Evolutionary conservation across 2,797 vertebrate genomes (phyloP), one percentile per base, ranked within the genome.

Genomic region (Gallirallus australis): DNA sequence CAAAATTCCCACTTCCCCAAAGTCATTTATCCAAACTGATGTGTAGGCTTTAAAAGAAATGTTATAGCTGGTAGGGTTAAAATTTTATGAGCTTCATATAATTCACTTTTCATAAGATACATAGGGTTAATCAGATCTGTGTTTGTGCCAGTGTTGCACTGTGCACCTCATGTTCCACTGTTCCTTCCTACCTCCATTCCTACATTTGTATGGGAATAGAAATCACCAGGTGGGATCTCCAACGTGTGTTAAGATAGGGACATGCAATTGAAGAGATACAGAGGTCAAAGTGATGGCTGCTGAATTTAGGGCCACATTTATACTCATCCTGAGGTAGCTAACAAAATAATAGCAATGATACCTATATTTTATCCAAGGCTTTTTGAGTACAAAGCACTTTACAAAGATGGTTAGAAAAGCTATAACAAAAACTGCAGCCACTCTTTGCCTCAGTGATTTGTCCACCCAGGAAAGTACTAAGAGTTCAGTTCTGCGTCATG

Each of bases 101-200:
- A 82, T 89, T 66, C 63, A 68, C 57, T 93, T 87, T 85, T 85
- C 48, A 11, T 42, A 54, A 90, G 52, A 89, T 56, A 17, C 35
- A 76, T 68, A 84, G 80, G 85, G 40, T 93, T 89, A 75, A 73
- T 86, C 72, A 91, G 50, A 81, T 90, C 45, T 79, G 28, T 60
- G 59, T 86, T 82, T 93, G 65, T 91, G 42, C 50, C 37, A 28
- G 53, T 42, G 71, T 75, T 25, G 57, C 42, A 20, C 66, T 85
- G 71, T 15, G 42, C 19, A 45, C 3, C 60, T 93, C 12, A 15
- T 81, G 50, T 73, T 54, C 71, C 71, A 59, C 39, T 89, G 30
- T 42, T 93, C 45, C 35, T 86, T 91, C 78, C 82, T 56, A 85
- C 75, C 56, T 91, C 86, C 39, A 63, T 69, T 94, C 56, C 91